phyloP scores from a whole-genome alignment of 2,113 vertebrate genomes.

The Dendrocopos noguchii region DNA sequence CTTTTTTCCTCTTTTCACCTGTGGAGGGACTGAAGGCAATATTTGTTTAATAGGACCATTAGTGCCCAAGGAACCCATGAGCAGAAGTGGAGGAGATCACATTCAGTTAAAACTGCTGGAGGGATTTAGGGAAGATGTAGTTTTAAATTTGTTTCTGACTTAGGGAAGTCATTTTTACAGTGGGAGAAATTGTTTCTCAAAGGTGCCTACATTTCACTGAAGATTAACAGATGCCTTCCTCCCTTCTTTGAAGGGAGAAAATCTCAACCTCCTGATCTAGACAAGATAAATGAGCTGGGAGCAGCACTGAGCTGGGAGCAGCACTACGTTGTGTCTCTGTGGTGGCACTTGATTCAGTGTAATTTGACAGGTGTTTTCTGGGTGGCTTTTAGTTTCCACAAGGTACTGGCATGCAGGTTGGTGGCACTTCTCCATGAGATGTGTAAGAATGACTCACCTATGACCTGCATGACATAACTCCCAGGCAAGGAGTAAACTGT shows the following conservation, averaged over 20 bases:
- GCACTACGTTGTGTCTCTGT: background rate
- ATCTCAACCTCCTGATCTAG: constrained; percentile 31
- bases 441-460: constrained; percentile 22
- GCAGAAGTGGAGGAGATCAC: background rate
- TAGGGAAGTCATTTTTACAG: background rate
- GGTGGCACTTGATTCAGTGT: background rate
- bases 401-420: background rate
- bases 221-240: background rate
- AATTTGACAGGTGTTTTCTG: constrained; percentile 24
- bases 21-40: background rate
- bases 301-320: background rate
- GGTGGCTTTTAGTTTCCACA: background rate
- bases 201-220: background rate
- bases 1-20: background rate
- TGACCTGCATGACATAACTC: background rate
- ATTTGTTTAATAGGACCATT: background rate
- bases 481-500: background rate
- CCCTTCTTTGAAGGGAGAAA: constrained; percentile 8
- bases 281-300: constrained; percentile 4
- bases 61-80: background rate
- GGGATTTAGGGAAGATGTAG: background rate
- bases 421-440: background rate
- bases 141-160: constrained; percentile 14
- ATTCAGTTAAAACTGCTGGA: background rate
- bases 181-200: background rate